These are phyloP conservation scores for Halocaridina rubra DNA, from an alignment of 2,888 invertebrate genomes.

Conservation along the genomic window DNA sequence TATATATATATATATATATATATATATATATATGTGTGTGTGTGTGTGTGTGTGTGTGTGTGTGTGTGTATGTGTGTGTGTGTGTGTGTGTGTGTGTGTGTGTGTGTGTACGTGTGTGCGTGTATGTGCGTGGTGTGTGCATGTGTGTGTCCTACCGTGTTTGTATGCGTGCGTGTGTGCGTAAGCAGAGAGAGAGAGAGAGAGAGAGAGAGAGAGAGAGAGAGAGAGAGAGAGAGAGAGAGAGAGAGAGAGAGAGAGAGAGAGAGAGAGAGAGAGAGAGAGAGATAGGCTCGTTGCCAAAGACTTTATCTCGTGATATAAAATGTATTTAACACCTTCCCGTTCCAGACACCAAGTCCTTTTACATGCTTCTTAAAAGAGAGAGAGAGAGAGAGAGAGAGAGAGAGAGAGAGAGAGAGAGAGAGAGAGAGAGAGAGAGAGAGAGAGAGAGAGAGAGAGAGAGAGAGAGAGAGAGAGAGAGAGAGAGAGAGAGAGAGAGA, in stretches of 20 bases:
- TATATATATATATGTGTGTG: not conserved
- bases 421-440: not conserved
- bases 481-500: not conserved
- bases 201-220: not conserved
- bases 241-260: slow-evolving; percentile 14
- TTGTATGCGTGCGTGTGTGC: not conserved
- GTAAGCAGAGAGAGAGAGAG: not conserved
- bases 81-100: not conserved
- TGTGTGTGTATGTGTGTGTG: not conserved
- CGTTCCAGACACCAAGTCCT: not conserved
- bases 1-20: not conserved
- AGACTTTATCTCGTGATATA: not conserved
- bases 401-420: not conserved
- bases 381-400: not conserved
- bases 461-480: not conserved
- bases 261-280: not conserved
- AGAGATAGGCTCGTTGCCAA: not conserved
- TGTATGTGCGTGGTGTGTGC: not conserved
- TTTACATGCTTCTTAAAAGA: not conserved
- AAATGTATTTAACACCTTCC: not conserved
- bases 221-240: not conserved
- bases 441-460: not conserved
- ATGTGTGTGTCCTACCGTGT: not conserved
- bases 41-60: slow-evolving; percentile 20
- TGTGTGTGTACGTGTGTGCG: not conserved